These are phyloP conservation scores for Drosophila colorata DNA, from an alignment of 2,888 invertebrate species.

Conservation along the genomic window DNA sequence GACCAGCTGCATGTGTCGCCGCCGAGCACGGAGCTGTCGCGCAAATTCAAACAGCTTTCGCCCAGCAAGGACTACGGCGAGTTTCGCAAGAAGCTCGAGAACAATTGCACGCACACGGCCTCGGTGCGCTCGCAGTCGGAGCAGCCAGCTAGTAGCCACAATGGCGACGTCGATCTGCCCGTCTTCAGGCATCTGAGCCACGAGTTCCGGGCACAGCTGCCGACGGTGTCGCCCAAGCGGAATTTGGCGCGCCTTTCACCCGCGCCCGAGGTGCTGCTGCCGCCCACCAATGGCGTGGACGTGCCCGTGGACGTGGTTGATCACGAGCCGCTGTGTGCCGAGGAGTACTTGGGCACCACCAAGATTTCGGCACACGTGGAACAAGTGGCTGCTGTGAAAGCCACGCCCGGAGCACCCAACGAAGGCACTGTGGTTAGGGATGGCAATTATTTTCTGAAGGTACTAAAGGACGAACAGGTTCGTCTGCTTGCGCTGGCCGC, in stretches of 20 bases:
- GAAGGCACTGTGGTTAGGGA: slow-evolving; percentile 84
- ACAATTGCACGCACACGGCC: slow-evolving; percentile 44
- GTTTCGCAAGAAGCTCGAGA: slow-evolving; percentile 74
- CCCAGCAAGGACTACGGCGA: slow-evolving; percentile 81
- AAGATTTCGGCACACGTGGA: slow-evolving; percentile 17
- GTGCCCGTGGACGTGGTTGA: slow-evolving; percentile 68
- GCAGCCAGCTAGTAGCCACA: slow-evolving; percentile 20
- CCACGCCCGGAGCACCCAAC: not conserved
- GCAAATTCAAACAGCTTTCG: slow-evolving; percentile 82
- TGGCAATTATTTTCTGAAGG: slow-evolving; percentile 91
- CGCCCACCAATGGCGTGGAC: slow-evolving; percentile 29
- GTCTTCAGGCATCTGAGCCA: slow-evolving; percentile 93
- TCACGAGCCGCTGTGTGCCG: slow-evolving; percentile 50
- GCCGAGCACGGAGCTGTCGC: slow-evolving; percentile 84
- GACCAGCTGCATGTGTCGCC: slow-evolving; percentile 33
- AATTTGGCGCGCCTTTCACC: slow-evolving; percentile 46
- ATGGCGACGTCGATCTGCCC: slow-evolving; percentile 86
- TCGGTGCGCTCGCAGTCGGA: slow-evolving; percentile 27
- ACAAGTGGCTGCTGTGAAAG: not conserved
- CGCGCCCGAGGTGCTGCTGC: slow-evolving; percentile 43
- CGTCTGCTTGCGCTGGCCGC: slow-evolving; percentile 89
- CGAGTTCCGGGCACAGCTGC: slow-evolving; percentile 94
- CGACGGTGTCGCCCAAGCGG: slow-evolving; percentile 87
- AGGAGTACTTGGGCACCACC: slow-evolving; percentile 34
- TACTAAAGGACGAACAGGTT: slow-evolving; percentile 91